Base-by-base conservation (phyloP, 2,888 invertebrate genomes). In the Xestia ashworthii region DNA sequence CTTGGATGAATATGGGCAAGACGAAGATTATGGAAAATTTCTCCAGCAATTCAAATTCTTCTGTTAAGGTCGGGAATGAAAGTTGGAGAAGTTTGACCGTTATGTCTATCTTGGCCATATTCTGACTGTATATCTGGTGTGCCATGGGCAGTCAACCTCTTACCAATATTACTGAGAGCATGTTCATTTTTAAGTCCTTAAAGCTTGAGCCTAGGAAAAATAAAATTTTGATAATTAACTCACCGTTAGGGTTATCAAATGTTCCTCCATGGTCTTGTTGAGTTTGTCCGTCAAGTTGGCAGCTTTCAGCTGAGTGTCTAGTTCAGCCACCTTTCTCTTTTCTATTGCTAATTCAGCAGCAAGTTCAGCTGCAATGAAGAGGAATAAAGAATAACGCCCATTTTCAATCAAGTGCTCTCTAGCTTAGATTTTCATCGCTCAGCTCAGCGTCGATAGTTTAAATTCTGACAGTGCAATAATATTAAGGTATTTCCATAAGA, bases 301-400 rank as follows among this genome's bases (percentile, higher is more conserved):
- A 0, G 93, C 89, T 74, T 90, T 93, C 62, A 94, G 64, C 3
- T 87, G 89, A 11, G 92, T 92, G 72, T 94, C 93, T 46, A 95
- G 74, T 76, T 95, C 95, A 0, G 87, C 82, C 16, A 94, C 93
- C 60, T 91, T 94, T 11, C 91, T 87, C 72, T 87, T 93, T 71
- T 95, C 95, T 19, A 94, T 88, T 1, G 91, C 76, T 50, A 96
- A 82, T 74, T 94, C 90, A 48, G 91, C 85, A 32, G 88, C 78
- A 8, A 96, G 80, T 5, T 94, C 92, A 70, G 87, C 96, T 95
- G 89, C 19, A 74, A 78, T 14, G 12, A 44, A 32, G 8, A 38
- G 11, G 12, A 41, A 38, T 22, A 12, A 41, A n/a, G 14, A 64
- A 12, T 41, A n/a, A 6, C 22, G 64, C 4, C 5, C 41, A 6